Conservation (phyloP, 2,888 invertebrate genomes). For the Leucania comma region DNA sequence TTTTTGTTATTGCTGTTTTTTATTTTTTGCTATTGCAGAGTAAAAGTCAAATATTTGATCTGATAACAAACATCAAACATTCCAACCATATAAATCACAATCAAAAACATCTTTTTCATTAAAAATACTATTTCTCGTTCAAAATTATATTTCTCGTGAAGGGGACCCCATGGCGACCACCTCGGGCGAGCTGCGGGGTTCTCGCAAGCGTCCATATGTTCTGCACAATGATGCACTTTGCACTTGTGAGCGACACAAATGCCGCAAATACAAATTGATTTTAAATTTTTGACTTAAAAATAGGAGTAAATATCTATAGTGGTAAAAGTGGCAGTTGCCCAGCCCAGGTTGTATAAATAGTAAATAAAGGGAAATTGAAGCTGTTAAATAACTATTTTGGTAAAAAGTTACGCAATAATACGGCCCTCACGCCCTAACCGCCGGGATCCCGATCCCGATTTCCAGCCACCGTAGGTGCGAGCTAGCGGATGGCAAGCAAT, state of each 20-base stretch:
- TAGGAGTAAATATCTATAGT: neutral
- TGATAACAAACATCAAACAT: neutral
- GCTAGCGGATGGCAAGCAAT: no score
- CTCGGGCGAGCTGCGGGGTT: constrained; percentile 75
- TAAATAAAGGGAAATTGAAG: neutral
- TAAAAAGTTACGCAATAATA: no score
- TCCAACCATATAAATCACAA: neutral
- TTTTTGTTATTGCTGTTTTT: no score
- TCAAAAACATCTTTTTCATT: neutral
- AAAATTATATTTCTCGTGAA: constrained; percentile 32
- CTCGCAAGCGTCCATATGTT: constrained; percentile 83
- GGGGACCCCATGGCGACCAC: constrained; percentile 69
- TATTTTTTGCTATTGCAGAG: no score
- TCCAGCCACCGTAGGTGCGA: no score
- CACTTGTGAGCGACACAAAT: constrained; percentile 84
- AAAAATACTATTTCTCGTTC: constrained; percentile 29
- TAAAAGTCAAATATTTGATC: neutral
- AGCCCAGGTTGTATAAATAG: no score
- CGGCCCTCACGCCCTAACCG: no score
- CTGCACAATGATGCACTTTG: constrained; percentile 84
- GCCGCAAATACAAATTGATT: constrained; percentile 82
- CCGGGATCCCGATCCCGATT: no score
- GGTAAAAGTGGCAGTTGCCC: no score
- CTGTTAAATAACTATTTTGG: neutral
- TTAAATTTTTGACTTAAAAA: constrained; percentile 70